These are phyloP conservation scores for Spialia ferax DNA, from an alignment of 2,888 invertebrate genomes.

Conservation along the genomic window DNA sequence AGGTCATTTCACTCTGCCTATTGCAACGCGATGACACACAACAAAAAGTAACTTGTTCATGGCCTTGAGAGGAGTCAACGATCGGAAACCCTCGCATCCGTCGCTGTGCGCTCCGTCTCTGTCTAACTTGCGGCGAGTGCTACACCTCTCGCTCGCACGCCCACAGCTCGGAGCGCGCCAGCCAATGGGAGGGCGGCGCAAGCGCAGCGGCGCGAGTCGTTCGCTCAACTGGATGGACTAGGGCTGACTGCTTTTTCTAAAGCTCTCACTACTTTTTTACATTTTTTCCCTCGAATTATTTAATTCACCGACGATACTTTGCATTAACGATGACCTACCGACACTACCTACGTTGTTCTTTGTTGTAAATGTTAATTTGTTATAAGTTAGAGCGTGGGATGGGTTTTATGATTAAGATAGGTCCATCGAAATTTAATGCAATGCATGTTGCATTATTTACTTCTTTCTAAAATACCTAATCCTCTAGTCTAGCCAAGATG, in stretches of 20 bases:
- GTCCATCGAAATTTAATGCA: not conserved
- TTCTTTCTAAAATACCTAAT: not conserved
- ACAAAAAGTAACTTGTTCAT: conserved; percentile 75
- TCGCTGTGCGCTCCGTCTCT: conserved; percentile 67
- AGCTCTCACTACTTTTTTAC: conserved; percentile 74
- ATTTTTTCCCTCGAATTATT: conserved; percentile 59
- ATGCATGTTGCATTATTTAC: not conserved
- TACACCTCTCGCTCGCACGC: conserved; percentile 59
- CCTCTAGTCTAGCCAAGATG: too few relatives aligned
- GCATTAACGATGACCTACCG: conserved; percentile 52
- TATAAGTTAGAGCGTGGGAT: conserved; percentile 23
- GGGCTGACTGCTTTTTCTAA: conserved; percentile 79
- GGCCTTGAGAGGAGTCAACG: conserved; percentile 85
- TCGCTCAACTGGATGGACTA: conserved; percentile 78
- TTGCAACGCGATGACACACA: conserved; percentile 73
- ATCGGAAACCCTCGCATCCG: conserved; percentile 84
- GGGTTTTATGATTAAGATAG: conserved; percentile 23
- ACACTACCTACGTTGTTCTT: conserved; percentile 36
- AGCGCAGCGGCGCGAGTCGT: conserved; percentile 82
- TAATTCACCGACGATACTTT: conserved; percentile 68
- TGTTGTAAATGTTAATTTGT: conserved; percentile 35
- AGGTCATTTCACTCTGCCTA: conserved; percentile 74
- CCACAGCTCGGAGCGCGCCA: conserved; percentile 58
- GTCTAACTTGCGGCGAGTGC: conserved; percentile 53
- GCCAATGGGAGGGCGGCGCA: conserved; percentile 74